Evolutionary conservation across 2,113 vertebrate species (phyloP).

Genomic region (Scartelaos histophorus): DNA sequence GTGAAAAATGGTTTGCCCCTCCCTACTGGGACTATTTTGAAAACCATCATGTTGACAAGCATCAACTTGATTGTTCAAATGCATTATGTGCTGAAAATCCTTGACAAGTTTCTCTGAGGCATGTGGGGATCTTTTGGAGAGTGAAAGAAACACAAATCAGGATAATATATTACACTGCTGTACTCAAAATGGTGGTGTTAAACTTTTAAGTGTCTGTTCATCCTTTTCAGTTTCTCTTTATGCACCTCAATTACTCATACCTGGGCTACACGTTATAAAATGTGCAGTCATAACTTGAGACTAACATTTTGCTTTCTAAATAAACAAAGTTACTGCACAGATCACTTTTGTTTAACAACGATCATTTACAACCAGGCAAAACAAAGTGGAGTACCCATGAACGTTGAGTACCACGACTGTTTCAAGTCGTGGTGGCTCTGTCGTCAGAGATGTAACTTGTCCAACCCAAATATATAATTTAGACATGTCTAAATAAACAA

Average conservation of each 20-base stretch:
- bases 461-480: background rate
- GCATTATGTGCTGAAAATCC: conserved; percentile 61
- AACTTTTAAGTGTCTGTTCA: conserved; percentile 60
- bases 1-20: conserved; percentile 70
- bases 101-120: conserved; percentile 73
- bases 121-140: conserved; percentile 64
- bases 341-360: background rate
- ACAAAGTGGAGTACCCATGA: background rate
- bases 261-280: conserved; percentile 9
- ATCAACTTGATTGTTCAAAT: conserved; percentile 66
- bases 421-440: conserved; percentile 45
- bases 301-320: background rate
- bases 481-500: too few species aligned
- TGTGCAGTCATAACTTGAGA: too few species aligned
- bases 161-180: conserved; percentile 74
- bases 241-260: conserved; percentile 59
- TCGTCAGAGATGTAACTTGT: conserved; percentile 67
- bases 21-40: conserved; percentile 71
- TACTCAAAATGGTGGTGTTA: conserved; percentile 68
- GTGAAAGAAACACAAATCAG: conserved; percentile 71
- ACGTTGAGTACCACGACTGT: conserved; percentile 52
- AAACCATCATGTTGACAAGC: conserved; percentile 67
- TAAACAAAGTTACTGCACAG: background rate
- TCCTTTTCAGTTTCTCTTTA: conserved; percentile 36
- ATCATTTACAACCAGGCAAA: background rate